Conservation (phyloP, 1,140 invertebrate species). For the Penaeus japonicus region DNA sequence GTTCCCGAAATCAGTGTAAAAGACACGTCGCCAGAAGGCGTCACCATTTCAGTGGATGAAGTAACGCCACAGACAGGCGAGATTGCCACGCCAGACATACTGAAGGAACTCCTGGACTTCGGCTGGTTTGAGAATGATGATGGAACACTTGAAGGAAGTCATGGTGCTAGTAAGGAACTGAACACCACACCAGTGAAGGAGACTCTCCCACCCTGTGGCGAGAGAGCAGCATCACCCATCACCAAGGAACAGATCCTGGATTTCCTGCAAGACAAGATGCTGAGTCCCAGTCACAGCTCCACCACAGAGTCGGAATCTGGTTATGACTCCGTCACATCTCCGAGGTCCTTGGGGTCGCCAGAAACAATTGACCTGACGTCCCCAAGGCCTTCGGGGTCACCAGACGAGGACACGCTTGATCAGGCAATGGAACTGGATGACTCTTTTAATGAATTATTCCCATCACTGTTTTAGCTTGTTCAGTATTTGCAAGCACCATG, state of each 20-base stretch:
- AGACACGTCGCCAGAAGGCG: neutral
- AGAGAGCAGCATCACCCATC: slow-evolving; percentile 29
- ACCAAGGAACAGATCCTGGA: slow-evolving; percentile 45
- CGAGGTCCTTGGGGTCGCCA: slow-evolving; percentile 11
- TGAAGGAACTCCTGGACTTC: slow-evolving; percentile 47
- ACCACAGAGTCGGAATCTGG: slow-evolving; percentile 32
- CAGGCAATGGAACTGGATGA: slow-evolving; percentile 19
- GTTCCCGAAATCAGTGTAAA: neutral
- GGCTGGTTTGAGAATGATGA: neutral
- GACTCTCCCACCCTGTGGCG: neutral
- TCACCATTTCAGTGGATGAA: neutral
- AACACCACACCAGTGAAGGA: neutral
- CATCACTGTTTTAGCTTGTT: slow-evolving; percentile 21
- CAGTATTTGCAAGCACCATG: neutral
- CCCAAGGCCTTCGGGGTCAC: neutral
- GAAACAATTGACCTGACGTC: neutral
- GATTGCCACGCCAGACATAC: slow-evolving; percentile 22
- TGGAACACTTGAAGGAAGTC: neutral
- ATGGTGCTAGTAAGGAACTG: neutral
- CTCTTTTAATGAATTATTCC: slow-evolving; percentile 37
- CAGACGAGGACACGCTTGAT: neutral
- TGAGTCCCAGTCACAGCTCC: slow-evolving; percentile 8
- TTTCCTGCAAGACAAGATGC: slow-evolving; percentile 37
- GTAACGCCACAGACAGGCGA: neutral
- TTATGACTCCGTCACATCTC: slow-evolving; percentile 38